A percentile compares a stretch with the other conserved stretches of the same genome.
These are phyloP conservation scores for Heliconius cydno DNA, from an alignment of 2,888 invertebrate species.

Conservation along the genomic window DNA sequence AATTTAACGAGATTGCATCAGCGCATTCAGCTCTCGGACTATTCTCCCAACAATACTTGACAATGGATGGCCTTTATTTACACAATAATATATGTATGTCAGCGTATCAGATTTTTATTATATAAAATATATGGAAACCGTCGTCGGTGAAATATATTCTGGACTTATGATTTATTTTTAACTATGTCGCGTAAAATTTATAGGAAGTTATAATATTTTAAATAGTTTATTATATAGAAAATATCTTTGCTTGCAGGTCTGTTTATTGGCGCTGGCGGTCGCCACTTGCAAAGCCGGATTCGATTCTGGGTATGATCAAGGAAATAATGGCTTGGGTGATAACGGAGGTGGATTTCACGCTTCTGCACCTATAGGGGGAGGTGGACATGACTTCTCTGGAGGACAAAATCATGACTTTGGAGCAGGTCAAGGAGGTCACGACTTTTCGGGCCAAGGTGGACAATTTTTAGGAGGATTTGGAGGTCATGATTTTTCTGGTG, in stretches of 20 bases:
- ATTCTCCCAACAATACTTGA: conserved; percentile 37
- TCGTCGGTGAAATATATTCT: conserved; percentile 10
- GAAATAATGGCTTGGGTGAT: conserved; percentile 52
- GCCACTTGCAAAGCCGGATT: conserved; percentile 73
- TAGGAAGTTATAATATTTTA: conserved; percentile 5
- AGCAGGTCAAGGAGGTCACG: conserved; percentile 47
- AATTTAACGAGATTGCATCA: conserved; percentile 39
- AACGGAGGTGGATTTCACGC: conserved; percentile 50
- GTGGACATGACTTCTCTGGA: conserved; percentile 37
- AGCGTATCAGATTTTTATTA: conserved; percentile 19
- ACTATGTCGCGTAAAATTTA: not conserved
- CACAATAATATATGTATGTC: conserved; percentile 22
- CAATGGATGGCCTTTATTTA: conserved; percentile 31
- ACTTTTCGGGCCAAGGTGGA: conserved; percentile 51
- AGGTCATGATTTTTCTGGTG: conserved; percentile 52
- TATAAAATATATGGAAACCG: conserved; percentile 22
- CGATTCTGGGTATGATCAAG: conserved; percentile 54
- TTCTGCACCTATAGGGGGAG: conserved; percentile 42
- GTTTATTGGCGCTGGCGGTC: conserved; percentile 72
- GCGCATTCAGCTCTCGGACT: conserved; percentile 31
- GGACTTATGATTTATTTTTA: conserved; percentile 34
- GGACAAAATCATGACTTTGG: conserved; percentile 37
- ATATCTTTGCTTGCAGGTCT: conserved; percentile 64
- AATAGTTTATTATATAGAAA: not conserved
- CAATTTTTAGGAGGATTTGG: conserved; percentile 54